Conservation (phyloP, 2,888 invertebrate genomes). For the Argyresthia goedartella region DNA sequence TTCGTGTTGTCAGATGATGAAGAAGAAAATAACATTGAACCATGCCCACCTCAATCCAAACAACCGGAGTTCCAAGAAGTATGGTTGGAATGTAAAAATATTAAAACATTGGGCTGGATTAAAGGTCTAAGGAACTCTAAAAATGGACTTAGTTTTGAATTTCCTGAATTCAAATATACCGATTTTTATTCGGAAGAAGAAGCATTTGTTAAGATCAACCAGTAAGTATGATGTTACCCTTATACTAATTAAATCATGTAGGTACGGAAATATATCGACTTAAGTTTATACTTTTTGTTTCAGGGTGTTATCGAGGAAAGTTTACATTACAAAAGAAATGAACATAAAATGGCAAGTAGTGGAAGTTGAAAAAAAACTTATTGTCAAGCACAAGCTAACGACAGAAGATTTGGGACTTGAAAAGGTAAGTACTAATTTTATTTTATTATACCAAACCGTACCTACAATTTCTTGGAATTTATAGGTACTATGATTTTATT, state of each 20-base stretch:
- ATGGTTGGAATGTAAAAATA: slow-evolving; percentile 38
- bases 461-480: too few species aligned
- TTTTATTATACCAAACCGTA: not conserved
- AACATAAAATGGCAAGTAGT: slow-evolving; percentile 36
- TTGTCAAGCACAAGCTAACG: slow-evolving; percentile 15
- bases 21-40: slow-evolving; percentile 9
- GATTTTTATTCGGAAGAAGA: slow-evolving; percentile 35
- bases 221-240: slow-evolving; percentile 30
- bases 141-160: slow-evolving; percentile 37
- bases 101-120: slow-evolving; percentile 39
- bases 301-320: slow-evolving; percentile 24
- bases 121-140: slow-evolving; percentile 25
- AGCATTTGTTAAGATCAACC: slow-evolving; percentile 41
- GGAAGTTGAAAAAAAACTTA: slow-evolving; percentile 18
- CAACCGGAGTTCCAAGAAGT: slow-evolving; percentile 16
- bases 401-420: slow-evolving; percentile 19
- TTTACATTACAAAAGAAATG: slow-evolving; percentile 27
- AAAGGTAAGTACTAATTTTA: slow-evolving; percentile 23
- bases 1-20: slow-evolving; percentile 31
- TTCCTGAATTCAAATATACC: slow-evolving; percentile 43
- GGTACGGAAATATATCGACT: not conserved
- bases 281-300: not conserved
- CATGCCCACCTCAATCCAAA: slow-evolving; percentile 6
- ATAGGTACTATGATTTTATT: too few species aligned
- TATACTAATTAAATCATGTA: not conserved